These are phyloP conservation scores for Heterohyrax brucei DNA, from an alignment of 2,797 vertebrate genomes.

Conservation along the genomic window DNA sequence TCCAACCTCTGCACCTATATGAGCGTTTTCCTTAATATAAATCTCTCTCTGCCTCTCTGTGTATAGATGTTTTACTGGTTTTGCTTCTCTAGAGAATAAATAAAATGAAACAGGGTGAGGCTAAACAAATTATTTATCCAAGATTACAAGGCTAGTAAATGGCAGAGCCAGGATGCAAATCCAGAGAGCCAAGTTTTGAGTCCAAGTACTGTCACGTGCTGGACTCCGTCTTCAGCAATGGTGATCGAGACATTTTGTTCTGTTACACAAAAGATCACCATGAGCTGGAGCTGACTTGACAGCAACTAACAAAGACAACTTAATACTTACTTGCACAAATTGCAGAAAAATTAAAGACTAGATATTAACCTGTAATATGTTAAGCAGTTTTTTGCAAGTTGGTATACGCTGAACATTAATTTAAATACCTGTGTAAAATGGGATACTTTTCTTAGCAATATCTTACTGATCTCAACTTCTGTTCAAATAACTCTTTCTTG, in stretches of 20 bases:
- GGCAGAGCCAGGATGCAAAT: constrained; percentile 3
- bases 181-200: not conserved
- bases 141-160: not conserved
- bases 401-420: not conserved
- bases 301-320: not conserved
- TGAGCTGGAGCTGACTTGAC: not conserved
- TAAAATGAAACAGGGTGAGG: not conserved
- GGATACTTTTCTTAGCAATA: not conserved
- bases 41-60: no score
- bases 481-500: no score
- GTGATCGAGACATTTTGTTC: not conserved
- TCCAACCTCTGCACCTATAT: no score
- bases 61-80: no score
- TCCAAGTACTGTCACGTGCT: not conserved
- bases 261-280: no score
- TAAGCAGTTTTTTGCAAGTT: not conserved
- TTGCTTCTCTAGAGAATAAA: not conserved
- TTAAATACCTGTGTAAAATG: not conserved
- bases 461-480: not conserved
- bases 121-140: constrained; percentile 31
- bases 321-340: not conserved
- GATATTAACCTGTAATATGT: not conserved
- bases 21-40: no score
- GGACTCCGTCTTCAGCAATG: not conserved
- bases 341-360: not conserved